These are phyloP conservation scores for Drosophila serrata DNA, from an alignment of 1,140 invertebrate species.

Conservation along the genomic window DNA sequence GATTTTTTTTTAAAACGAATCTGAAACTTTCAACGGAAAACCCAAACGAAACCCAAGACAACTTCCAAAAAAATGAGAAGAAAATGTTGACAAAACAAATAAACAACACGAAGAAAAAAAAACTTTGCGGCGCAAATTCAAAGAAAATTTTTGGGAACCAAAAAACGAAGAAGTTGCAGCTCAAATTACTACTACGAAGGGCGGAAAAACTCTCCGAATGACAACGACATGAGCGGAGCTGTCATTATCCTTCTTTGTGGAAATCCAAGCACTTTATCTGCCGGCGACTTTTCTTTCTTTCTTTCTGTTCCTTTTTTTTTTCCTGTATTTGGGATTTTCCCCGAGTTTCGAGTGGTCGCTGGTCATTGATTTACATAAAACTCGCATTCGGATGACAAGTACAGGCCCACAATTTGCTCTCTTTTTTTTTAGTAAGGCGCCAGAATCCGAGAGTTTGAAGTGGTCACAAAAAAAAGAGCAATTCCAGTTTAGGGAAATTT, in stretches of 20 bases:
- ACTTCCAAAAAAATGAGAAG: constrained; percentile 53
- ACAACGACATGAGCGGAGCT: constrained; percentile 21
- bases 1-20: constrained; percentile 29
- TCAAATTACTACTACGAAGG: constrained; percentile 58
- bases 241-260: constrained; percentile 65
- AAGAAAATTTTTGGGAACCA: constrained; percentile 57
- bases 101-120: constrained; percentile 74
- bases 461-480: constrained; percentile 22
- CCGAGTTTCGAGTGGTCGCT: constrained; percentile 36
- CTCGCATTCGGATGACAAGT: constrained; percentile 53
- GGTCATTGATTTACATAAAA: constrained; percentile 68
- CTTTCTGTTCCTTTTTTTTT: too few relatives aligned
- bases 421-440: constrained; percentile 5
- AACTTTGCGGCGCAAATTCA: constrained; percentile 60
- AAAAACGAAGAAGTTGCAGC: constrained; percentile 55
- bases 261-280: constrained; percentile 22
- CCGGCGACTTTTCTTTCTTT: not conserved
- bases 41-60: constrained; percentile 68
- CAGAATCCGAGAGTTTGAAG: constrained; percentile 29
- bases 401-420: constrained; percentile 9
- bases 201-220: constrained; percentile 28
- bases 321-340: too few relatives aligned
- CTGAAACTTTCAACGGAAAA: constrained; percentile 70
- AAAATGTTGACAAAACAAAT: constrained; percentile 82
- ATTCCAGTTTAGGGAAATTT: constrained; percentile 57